Conservation (phyloP, 2,113 vertebrate species). For the Vulpes lagopus region DNA sequence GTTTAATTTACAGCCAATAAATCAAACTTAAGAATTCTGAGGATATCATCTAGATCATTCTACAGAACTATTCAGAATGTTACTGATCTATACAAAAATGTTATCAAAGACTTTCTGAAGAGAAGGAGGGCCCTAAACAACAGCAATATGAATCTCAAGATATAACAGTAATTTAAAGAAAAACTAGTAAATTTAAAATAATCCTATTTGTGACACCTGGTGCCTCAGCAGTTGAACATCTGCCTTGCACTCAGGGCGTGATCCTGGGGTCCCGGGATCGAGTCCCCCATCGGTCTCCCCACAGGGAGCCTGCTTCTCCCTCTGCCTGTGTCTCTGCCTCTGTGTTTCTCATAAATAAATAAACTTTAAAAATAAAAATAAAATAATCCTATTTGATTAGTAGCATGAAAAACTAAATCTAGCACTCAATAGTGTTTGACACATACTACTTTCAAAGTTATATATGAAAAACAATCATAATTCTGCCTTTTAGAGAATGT, state of each 20-base stretch:
- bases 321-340: too few species aligned
- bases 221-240: too few species aligned
- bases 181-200: constrained; percentile 29
- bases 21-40: not conserved
- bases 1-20: not conserved
- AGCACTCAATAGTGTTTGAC: not conserved
- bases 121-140: not conserved
- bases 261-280: too few species aligned
- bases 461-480: not conserved
- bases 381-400: not conserved
- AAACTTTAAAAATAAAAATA: not conserved
- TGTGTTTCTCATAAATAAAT: too few species aligned
- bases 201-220: not conserved
- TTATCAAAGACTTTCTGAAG: not conserved
- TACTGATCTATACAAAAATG: not conserved
- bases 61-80: not conserved
- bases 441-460: not conserved
- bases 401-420: not conserved
- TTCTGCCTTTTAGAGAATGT: not conserved
- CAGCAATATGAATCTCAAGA: not conserved
- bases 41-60: not conserved
- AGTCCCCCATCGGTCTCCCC: too few species aligned
- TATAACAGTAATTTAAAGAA: not conserved
- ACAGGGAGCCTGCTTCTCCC: too few species aligned
- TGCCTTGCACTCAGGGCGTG: too few species aligned